Evolutionary conservation across 2,797 vertebrate species (phyloP).

Genomic region (Serranus cabrilla): DNA sequence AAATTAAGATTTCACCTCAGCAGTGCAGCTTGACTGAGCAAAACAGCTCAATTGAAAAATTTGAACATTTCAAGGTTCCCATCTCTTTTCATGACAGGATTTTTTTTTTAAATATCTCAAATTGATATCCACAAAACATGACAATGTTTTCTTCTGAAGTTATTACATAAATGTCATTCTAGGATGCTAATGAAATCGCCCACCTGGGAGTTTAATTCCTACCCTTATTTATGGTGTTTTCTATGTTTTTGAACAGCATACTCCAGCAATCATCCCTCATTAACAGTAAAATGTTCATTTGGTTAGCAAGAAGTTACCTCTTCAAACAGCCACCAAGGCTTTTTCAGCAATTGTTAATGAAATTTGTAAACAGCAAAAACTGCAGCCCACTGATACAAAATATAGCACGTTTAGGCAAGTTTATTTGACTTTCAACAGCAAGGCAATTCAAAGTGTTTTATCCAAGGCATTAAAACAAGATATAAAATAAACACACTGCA

Average conservation of each 20-base stretch:
- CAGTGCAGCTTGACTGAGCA: not conserved
- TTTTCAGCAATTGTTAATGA: constrained; percentile 1
- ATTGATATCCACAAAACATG: not conserved
- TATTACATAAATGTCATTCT: not conserved
- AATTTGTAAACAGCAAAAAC: not conserved
- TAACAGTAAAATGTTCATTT: constrained; percentile 19
- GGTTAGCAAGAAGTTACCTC: not conserved
- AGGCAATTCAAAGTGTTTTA: not conserved
- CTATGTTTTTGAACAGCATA: not conserved
- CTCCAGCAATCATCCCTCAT: not conserved
- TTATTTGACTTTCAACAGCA: constrained; percentile 6
- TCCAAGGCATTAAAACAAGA: not conserved
- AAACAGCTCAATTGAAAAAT: not conserved
- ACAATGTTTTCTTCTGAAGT: not conserved
- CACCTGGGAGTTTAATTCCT: constrained; percentile 4
- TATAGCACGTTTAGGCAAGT: constrained; percentile 4
- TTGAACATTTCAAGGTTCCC: not conserved
- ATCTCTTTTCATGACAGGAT: not conserved
- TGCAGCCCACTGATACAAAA: not conserved
- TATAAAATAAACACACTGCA: not conserved
- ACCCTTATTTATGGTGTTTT: not conserved
- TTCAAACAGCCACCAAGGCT: constrained; percentile 3
- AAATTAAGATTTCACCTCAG: not conserved
- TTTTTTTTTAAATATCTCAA: not conserved
- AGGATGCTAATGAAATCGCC: constrained; percentile 7